Base-by-base conservation (phyloP, 1,140 invertebrate genomes). In the Notospermus geniculatus region DNA sequence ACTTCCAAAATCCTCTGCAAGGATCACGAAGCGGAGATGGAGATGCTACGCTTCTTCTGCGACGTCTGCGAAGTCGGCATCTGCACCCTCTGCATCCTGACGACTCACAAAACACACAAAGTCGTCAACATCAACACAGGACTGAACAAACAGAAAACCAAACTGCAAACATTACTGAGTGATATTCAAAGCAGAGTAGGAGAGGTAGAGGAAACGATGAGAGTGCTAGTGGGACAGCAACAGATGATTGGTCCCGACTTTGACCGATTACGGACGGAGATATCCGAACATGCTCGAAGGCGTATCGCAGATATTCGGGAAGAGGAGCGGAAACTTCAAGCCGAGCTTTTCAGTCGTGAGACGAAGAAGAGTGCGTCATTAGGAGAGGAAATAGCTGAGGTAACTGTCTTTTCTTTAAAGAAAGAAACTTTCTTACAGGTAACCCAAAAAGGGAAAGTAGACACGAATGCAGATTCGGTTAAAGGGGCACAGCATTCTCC, bases 11-110 rank as follows among this genome's bases (percentile, higher is more conserved):
- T 50, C 46, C 4, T 50, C 46, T 50, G 46, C 46, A 50, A 50
- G 25, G 46, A 50, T 9, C 46, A 50, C 46, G 46, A 5, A 27
- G n/a, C n/a, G 4, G 19, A 50, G 46, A 50, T 50, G 19, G 46
- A 50, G 46, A 50, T 50, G 46, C n/a, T 50, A 9, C n/a, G 25
- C 4, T 50, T 23, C 25, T 50, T 23, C n/a, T 50, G 46, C 46
- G 46, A 50, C n/a, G 25, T 50, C n/a, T 50, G 46, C 46, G 46
- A 50, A 50, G n/a, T 50, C 46, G 46, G 46, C 5, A n/a, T 50
- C 46, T 50, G 46, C n/a, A 50, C 46, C 9, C n/a, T 50, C 4
- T 50, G 46, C 25, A n/a, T n/a, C 19, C n/a, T 50, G 46, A 50
- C 46, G 46, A 50, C n/a, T 9, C 46, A 50, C 46, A 27, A 50